Evolutionary conservation across 35 echinoderm and acorn worm species (phyloP), one percentile per base, ranked within the genome.

Genomic region (Heliocidaris tuberculata): DNA sequence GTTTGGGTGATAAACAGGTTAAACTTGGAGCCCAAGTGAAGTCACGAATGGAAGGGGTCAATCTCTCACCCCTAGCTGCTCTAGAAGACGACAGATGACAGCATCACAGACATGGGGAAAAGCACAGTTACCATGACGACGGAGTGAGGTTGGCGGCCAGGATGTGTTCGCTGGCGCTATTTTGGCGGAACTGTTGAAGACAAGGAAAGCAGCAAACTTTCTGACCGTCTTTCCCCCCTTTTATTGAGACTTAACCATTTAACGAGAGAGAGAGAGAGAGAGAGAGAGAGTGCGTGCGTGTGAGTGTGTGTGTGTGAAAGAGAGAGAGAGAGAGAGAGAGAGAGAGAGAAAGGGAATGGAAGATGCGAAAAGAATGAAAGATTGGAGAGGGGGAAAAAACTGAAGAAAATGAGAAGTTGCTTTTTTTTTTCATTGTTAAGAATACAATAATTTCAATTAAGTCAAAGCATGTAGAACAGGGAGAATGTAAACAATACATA

Each of bases 21-120:
- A 16, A 47, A 89, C 1, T 12, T 48, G 21, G 31, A 32, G 87
- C 87, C n/a, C n/a, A n/a, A n/a, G n/a, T 89, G 8, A 89, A 89
- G 87, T 89, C 87, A 89, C 87, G 87, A 89, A 35, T 42, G 31
- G 31, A 48, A 15, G 47, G 87, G 87, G 87, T 89, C 87, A 89
- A 48, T 15, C 87, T 89, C 31, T 48, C 31, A 89, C 47, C 31
- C 31, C 87, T 48, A 47, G 31, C 47, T 42, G 87, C 29, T 47
- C 87, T 47, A 30, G 47, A 15, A 48, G 87, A 89, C 47, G 87
- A 89, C 87, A 47, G 87, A 89, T 89, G 87, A 89, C 87, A 89
- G 24, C 6, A 9, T n/a, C 9, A 2, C 86, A 87, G 32, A 42
- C 31, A 17, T 15, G n/a, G 70, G 70, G n/a, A 85, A 85, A 16